Percentiles rank a stretch among this genome's conserved stretches.
These are phyloP conservation scores for Ptychoptera contaminata DNA, from an alignment of 2,888 invertebrate species.

Conservation along the genomic window DNA sequence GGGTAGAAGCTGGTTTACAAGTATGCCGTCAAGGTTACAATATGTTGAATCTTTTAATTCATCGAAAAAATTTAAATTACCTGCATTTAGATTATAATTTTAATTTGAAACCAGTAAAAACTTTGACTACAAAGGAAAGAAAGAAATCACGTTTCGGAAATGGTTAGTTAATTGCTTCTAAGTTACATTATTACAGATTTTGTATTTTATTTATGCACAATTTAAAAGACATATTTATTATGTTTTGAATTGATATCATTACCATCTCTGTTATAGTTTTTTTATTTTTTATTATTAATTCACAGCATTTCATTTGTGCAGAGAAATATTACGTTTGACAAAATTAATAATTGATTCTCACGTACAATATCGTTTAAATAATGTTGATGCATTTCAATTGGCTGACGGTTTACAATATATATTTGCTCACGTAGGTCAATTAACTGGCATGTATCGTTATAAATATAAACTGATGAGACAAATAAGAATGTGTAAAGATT, in stretches of 20 bases:
- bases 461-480: conserved; percentile 98
- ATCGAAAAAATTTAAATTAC: conserved; percentile 98
- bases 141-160: conserved; percentile 96
- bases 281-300: conserved; percentile 12
- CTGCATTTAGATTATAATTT: conserved; percentile 99
- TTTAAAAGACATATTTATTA: background rate
- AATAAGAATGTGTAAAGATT: conserved; percentile 99
- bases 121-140: conserved; percentile 96
- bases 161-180: conserved; percentile 37
- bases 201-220: conserved; percentile 1
- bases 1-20: conserved; percentile 98
- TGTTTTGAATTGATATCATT: background rate
- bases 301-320: conserved; percentile 93
- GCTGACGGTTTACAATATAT: conserved; percentile 98
- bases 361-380: conserved; percentile 97
- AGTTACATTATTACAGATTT: background rate
- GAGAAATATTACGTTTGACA: conserved; percentile 95
- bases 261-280: conserved; percentile 6
- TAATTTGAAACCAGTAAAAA: conserved; percentile 98
- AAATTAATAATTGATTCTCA: conserved; percentile 98
- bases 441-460: conserved; percentile 99
- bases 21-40: conserved; percentile 99
- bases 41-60: conserved; percentile 97
- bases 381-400: conserved; percentile 97
- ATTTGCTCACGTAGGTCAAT: conserved; percentile 97